phyloP scores from a whole-genome alignment of 2,797 vertebrate genomes.

The Scolopax bukidnonensis region DNA sequence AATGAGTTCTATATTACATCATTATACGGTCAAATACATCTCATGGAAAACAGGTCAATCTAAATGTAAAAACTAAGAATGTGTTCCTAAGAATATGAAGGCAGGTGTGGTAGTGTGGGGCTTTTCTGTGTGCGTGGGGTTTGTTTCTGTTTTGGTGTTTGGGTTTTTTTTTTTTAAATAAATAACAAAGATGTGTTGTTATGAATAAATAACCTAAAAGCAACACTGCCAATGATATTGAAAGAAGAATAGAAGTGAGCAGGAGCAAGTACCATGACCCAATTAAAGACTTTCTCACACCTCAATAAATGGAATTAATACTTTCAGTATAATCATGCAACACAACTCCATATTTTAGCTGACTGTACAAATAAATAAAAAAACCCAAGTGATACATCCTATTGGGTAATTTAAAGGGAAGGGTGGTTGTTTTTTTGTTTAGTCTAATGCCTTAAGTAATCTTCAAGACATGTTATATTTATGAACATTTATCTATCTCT shows the following conservation, averaged over 20 bases:
- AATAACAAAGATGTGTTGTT: background rate
- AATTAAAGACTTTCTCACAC: background rate
- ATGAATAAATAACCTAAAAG: conserved; percentile 2
- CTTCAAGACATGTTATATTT: background rate
- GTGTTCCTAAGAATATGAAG: background rate
- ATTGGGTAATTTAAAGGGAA: background rate
- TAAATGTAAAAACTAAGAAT: background rate
- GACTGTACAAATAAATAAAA: background rate
- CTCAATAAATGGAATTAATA: background rate
- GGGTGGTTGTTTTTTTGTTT: background rate
- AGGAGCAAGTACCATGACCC: background rate
- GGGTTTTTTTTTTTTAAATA: background rate
- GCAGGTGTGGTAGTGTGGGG: background rate
- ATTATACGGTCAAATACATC: background rate
- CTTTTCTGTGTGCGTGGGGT: background rate
- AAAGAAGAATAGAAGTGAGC: background rate
- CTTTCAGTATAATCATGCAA: background rate
- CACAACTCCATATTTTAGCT: background rate
- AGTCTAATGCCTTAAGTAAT: background rate
- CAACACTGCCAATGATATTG: background rate
- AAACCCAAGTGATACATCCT: background rate
- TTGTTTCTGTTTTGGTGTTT: background rate
- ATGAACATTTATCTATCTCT: background rate
- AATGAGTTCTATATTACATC: background rate
- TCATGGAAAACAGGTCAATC: background rate